Conservation (phyloP, 2,113 vertebrate species). For the Ictalurus furcatus region DNA sequence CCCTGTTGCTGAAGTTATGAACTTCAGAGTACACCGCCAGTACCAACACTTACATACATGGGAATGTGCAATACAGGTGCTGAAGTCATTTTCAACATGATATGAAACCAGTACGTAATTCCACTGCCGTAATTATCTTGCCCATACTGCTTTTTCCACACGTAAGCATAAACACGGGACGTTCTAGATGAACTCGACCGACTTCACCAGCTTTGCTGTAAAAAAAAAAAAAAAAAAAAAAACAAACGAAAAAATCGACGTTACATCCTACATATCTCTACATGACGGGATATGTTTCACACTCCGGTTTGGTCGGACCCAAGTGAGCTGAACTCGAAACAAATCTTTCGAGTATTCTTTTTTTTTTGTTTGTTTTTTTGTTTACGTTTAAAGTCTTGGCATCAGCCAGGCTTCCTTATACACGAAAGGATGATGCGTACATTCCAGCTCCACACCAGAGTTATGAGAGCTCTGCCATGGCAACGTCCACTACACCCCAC, state of each 20-base stretch:
- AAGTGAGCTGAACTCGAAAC: neutral
- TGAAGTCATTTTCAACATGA: neutral
- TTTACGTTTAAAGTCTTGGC: neutral
- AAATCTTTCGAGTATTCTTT: neutral
- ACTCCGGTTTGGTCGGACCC: neutral
- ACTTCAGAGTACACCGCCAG: neutral
- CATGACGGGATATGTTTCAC: neutral
- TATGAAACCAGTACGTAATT: neutral
- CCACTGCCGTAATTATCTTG: neutral
- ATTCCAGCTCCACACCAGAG: neutral
- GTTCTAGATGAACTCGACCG: neutral
- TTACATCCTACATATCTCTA: neutral
- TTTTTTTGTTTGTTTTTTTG: neutral
- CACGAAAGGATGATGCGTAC: neutral
- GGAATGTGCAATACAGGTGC: slow-evolving; percentile 8
- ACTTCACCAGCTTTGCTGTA: neutral
- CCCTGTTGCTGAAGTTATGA: neutral
- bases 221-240: neutral
- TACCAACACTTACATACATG: neutral
- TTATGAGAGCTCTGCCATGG: neutral
- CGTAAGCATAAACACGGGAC: neutral
- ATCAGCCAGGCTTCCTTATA: neutral
- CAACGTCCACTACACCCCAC: neutral
- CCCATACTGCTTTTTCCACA: neutral
- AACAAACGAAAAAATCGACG: neutral